These are phyloP conservation scores for Drosophila rhopaloa DNA, from an alignment of 1,140 invertebrate genomes.

Conservation along the genomic window DNA sequence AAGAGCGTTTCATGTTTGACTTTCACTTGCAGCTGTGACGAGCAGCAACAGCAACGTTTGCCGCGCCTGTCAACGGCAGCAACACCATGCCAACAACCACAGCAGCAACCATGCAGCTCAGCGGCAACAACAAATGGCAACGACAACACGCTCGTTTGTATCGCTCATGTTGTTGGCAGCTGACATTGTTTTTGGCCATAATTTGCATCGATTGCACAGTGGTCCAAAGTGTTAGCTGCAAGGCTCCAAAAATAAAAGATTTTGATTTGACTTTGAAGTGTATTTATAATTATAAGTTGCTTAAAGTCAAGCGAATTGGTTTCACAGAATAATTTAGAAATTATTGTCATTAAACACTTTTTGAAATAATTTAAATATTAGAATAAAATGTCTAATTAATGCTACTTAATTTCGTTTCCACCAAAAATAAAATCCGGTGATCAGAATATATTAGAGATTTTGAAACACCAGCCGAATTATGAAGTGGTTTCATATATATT, in stretches of 20 bases:
- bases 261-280: neutral
- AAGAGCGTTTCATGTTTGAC: constrained; percentile 70
- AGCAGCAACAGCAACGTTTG: constrained; percentile 43
- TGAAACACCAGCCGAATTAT: no score
- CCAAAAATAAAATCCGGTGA: no score
- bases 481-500: no score
- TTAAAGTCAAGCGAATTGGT: neutral
- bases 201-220: constrained; percentile 74
- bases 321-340: no score
- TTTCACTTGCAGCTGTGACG: constrained; percentile 79
- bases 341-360: no score
- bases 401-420: no score
- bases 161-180: constrained; percentile 19
- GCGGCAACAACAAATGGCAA: constrained; percentile 22
- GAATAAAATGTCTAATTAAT: no score
- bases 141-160: constrained; percentile 30
- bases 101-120: constrained; percentile 22
- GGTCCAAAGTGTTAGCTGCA: constrained; percentile 3
- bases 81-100: constrained; percentile 33
- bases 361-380: no score
- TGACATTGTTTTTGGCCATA: constrained; percentile 67
- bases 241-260: neutral
- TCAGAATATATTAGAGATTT: no score
- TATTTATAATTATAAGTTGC: neutral
- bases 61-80: constrained; percentile 62